Percentiles rank a stretch among this genome's conserved stretches.
Evolutionary conservation across 2,797 vertebrate species (phyloP).

Genomic region (Typhlichthys subterraneus): DNA sequence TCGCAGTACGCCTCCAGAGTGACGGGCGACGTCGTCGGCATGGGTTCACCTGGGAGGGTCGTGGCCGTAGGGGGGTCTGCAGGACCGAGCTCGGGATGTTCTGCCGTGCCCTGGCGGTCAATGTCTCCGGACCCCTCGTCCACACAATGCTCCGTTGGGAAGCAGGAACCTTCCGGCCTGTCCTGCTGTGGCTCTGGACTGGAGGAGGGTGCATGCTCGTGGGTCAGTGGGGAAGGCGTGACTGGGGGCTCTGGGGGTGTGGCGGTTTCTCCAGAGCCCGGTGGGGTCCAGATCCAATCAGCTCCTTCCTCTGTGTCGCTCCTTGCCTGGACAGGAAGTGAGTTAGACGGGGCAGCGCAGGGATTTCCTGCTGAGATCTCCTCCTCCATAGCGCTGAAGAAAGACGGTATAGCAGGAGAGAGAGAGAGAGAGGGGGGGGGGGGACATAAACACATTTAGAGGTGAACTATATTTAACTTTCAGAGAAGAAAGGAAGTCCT

Average conservation of each 20-base stretch:
- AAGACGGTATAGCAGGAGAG: conserved; percentile 12
- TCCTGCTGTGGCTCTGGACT: no score
- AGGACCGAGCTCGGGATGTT: no score
- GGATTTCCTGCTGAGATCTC: conserved; percentile 55
- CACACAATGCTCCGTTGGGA: no score
- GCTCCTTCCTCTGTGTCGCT: conserved; percentile 1
- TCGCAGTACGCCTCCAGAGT: conserved; percentile 25
- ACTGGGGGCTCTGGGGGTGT: conserved; percentile 15
- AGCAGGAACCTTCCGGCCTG: no score
- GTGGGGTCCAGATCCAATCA: conserved; percentile 20
- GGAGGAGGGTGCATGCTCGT: not conserved
- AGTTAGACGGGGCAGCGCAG: conserved; percentile 33
- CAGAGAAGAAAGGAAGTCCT: not conserved
- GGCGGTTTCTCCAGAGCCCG: conserved; percentile 13
- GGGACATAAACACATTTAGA: conserved; percentile 8
- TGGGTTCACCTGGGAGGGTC: not conserved
- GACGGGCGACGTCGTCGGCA: conserved; percentile 21
- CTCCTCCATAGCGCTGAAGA: conserved; percentile 58
- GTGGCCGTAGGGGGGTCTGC: conserved; percentile 19
- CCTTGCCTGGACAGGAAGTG: conserved; percentile 44
- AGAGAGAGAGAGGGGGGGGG: not conserved
- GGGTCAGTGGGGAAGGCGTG: not conserved
- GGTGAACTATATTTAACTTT: conserved; percentile 3
- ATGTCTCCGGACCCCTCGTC: no score
- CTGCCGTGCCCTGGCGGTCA: no score